Percentiles rank a stretch among this genome's conserved stretches.
These are phyloP conservation scores for Coelogynopora nodosa DNA, from an alignment of 2,888 invertebrate genomes.

Conservation along the genomic window DNA sequence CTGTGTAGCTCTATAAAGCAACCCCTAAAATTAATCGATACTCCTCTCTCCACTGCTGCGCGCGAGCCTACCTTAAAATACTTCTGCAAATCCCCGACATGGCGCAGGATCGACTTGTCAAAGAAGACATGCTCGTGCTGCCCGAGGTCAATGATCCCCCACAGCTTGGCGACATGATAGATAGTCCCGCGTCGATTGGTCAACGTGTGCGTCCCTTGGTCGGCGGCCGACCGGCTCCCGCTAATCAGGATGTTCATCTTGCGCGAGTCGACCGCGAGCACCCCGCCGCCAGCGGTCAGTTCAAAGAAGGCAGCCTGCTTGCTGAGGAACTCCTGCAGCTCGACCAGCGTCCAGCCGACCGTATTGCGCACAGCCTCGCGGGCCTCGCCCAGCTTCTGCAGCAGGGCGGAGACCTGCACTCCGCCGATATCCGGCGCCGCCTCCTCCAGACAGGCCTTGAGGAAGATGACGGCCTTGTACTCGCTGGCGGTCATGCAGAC, in stretches of 20 bases:
- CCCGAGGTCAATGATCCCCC: conserved; percentile 62
- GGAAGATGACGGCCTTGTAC: conserved; percentile 61
- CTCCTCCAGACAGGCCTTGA: conserved; percentile 60
- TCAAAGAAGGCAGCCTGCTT: conserved; percentile 58
- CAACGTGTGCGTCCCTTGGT: conserved; percentile 45
- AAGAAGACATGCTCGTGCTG: conserved; percentile 63
- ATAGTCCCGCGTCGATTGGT: conserved; percentile 58
- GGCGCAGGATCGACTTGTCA: conserved; percentile 59
- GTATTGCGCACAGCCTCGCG: conserved; percentile 56
- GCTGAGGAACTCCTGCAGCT: conserved; percentile 58
- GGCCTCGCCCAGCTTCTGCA: conserved; percentile 40
- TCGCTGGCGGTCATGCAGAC: conserved; percentile 62
- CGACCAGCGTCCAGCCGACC: conserved; percentile 59
- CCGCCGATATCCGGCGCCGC: conserved; percentile 56
- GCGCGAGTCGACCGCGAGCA: not conserved
- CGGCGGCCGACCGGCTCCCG: conserved; percentile 21
- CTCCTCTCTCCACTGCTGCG: no score
- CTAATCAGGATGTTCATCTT: conserved; percentile 39
- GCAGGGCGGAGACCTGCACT: conserved; percentile 9
- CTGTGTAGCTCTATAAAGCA: no score
- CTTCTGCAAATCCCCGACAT: conserved; percentile 60
- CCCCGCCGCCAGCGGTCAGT: conserved; percentile 47
- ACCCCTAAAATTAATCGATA: no score
- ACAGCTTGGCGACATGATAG: conserved; percentile 61
- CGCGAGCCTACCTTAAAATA: conserved; percentile 50